phyloP scores from a whole-genome alignment of 2,113 vertebrate genomes.

The Anser brachyrhynchus region DNA sequence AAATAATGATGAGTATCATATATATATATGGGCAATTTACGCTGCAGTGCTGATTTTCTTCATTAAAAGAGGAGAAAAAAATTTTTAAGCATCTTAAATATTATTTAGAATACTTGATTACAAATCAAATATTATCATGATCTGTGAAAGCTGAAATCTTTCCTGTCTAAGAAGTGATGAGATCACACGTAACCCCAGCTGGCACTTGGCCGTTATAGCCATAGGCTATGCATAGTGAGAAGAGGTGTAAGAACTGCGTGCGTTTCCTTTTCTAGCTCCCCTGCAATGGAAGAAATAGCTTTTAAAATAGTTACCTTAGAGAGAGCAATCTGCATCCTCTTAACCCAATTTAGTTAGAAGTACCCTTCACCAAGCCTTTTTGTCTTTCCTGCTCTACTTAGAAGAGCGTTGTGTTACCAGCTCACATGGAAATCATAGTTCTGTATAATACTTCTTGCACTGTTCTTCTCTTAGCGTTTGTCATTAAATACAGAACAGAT shows the following conservation, averaged over 20 bases:
- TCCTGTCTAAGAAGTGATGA: background rate
- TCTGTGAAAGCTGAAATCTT: background rate
- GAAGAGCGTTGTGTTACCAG: background rate
- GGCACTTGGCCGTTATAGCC: background rate
- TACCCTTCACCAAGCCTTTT: conserved; percentile 34
- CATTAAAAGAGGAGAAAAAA: background rate
- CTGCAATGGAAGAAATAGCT: background rate
- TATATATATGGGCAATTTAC: background rate
- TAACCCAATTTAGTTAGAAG: conserved; percentile 56
- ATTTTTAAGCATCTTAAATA: background rate
- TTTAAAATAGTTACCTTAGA: conserved; percentile 41
- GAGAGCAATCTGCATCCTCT: conserved; percentile 42
- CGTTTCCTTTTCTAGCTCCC: background rate
- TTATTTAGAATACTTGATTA: background rate
- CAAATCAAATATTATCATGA: background rate
- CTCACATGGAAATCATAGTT: background rate
- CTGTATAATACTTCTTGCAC: background rate
- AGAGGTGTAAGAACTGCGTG: background rate
- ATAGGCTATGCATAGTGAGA: background rate
- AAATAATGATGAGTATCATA: background rate
- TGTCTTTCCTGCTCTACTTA: conserved; percentile 29
- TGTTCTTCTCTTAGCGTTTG: background rate
- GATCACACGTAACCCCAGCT: background rate
- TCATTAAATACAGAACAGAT: background rate
- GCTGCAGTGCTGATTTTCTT: background rate